phyloP scores from a whole-genome alignment of 1,140 invertebrate species.

The Trachymyrmex septentrionalis region DNA sequence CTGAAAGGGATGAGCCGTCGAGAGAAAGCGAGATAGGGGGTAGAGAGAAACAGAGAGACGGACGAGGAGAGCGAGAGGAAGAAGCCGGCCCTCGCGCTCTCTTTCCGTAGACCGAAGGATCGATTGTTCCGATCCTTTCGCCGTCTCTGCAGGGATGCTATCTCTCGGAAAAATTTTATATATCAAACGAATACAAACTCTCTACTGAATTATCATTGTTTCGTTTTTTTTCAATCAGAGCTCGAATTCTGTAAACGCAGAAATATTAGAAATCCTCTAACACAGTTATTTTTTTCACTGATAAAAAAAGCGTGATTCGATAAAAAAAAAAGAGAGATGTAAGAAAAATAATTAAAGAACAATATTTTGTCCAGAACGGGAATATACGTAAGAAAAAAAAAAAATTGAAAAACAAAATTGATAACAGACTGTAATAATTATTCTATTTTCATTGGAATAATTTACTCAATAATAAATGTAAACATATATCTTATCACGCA shows the following conservation, averaged over 20 bases:
- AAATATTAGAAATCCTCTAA: neutral
- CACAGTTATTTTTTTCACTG: neutral
- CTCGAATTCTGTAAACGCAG: neutral
- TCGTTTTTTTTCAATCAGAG: neutral
- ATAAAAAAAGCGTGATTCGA: neutral
- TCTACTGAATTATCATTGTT: no score
- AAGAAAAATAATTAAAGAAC: neutral
- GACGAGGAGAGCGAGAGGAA: conserved; percentile 60
- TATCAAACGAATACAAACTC: neutral
- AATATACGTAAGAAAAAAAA: neutral
- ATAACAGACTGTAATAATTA: neutral
- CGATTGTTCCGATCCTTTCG: conserved; percentile 74
- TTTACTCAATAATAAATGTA: neutral
- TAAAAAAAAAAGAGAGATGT: neutral
- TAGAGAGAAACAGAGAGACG: conserved; percentile 29
- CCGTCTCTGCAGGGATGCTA: conserved; percentile 43
- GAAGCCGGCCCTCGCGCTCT: conserved; percentile 56
- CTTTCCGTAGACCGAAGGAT: conserved; percentile 70
- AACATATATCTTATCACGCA: neutral
- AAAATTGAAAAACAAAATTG: neutral
- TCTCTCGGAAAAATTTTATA: neutral
- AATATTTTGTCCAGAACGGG: neutral
- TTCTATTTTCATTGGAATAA: neutral
- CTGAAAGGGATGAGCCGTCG: conserved; percentile 41
- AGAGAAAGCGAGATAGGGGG: conserved; percentile 23